Percentiles rank a stretch among this genome's conserved stretches.
These are phyloP conservation scores for Melipona beecheii DNA, from an alignment of 2,888 invertebrate species.

Conservation along the genomic window DNA sequence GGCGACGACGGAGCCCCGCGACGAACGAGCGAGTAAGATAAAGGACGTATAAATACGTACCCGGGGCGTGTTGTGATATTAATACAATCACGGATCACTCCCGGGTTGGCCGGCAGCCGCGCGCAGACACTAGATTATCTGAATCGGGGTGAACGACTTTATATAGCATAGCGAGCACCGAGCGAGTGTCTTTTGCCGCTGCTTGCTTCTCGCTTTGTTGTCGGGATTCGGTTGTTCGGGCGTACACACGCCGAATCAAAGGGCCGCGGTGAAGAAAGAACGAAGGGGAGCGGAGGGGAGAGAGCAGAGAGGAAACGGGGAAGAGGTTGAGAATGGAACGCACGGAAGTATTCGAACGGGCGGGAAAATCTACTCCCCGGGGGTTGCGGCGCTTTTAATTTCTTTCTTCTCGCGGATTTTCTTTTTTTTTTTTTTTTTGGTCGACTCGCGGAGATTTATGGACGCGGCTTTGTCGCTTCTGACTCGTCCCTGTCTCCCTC, in stretches of 20 bases:
- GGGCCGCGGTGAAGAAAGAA: slow-evolving; percentile 48
- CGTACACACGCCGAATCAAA: slow-evolving; percentile 73
- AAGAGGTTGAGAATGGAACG: slow-evolving; percentile 42
- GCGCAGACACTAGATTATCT: slow-evolving; percentile 84
- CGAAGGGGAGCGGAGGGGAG: neutral
- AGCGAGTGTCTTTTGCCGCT: slow-evolving; percentile 54
- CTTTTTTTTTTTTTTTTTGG: slow-evolving; percentile 46
- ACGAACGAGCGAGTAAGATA: slow-evolving; percentile 58
- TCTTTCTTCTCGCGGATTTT: slow-evolving; percentile 42
- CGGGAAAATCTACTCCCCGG: slow-evolving; percentile 10
- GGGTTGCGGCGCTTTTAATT: slow-evolving; percentile 56
- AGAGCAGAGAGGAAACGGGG: neutral
- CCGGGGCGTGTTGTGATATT: slow-evolving; percentile 83
- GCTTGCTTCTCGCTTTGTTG: slow-evolving; percentile 72
- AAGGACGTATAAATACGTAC: slow-evolving; percentile 77
- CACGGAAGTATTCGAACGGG: slow-evolving; percentile 38
- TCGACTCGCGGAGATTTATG: slow-evolving; percentile 47
- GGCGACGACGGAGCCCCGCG: slow-evolving; percentile 52
- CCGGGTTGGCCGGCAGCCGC: slow-evolving; percentile 82
- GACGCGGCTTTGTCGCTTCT: slow-evolving; percentile 34
- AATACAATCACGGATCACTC: slow-evolving; percentile 84
- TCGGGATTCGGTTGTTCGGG: slow-evolving; percentile 74
- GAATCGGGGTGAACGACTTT: slow-evolving; percentile 84
- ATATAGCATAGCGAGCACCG: slow-evolving; percentile 71
- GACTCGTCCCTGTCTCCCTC: slow-evolving; percentile 16